Evolutionary conservation across 2,888 invertebrate species (phyloP).

Genomic region (Orthosia gracilis): DNA sequence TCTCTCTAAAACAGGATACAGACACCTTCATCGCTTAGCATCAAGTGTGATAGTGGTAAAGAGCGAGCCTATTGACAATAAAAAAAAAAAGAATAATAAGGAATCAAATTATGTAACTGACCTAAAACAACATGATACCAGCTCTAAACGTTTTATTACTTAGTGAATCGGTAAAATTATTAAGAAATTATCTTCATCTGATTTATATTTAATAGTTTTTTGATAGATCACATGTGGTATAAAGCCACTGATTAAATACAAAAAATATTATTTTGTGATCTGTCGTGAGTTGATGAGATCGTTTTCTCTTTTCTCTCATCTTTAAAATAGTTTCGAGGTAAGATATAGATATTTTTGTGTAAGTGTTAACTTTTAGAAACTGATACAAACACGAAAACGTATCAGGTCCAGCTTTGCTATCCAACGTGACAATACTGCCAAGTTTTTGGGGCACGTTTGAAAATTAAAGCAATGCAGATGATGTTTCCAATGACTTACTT

Average conservation of each 20-base stretch:
- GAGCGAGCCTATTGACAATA: no score
- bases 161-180: slow-evolving; percentile 5
- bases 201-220: slow-evolving; percentile 27
- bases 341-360: neutral
- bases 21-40: no score
- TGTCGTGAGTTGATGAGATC: neutral
- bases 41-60: no score
- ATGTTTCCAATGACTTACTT: no score
- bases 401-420: no score
- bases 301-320: no score
- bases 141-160: neutral
- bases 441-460: neutral
- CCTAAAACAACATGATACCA: neutral
- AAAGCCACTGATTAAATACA: neutral
- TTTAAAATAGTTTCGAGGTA: slow-evolving; percentile 9
- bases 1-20: neutral
- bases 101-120: neutral
- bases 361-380: neutral
- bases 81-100: no score
- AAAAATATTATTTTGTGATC: neutral
- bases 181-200: slow-evolving; percentile 11
- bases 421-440: no score
- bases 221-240: slow-evolving; percentile 26
- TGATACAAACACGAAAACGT: neutral
- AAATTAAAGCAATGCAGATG: no score